Evolutionary conservation across 2,113 vertebrate genomes (phyloP), one percentile per base, ranked within the genome.

Genomic region (Cavia aperea): DNA sequence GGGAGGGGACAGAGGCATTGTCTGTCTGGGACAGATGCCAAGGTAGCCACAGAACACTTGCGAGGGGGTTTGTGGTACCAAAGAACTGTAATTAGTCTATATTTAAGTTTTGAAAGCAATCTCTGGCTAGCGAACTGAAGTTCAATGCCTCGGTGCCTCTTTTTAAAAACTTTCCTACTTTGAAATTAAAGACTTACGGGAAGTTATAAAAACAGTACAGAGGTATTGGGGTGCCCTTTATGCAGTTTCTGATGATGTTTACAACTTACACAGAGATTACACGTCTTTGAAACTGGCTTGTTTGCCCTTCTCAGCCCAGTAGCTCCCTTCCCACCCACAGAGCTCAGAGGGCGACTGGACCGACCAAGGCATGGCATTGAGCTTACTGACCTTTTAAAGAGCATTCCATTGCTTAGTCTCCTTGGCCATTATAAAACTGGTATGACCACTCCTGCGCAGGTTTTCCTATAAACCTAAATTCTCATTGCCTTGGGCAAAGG

Each of bases 401-500:
- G 66, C 24, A 56, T 36, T 60, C 79, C 7, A 33, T 21, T 60
- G 33, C 49, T 90, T 21, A 29, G 6, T 75, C 56, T 36, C 43
- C 89, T 13, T 10, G 49, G 46, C 16, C 77, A 86, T 73, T 43
- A 39, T 19, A n/a, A 79, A 88, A 66, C 14, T 39, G 33, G 36
- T 62, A 43, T n/a, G 46, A 92, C 58, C 39, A 79, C 39, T 46
- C 12, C 10, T 49, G 33, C 11, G 39, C 33, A 85, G 15, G 51
- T 81, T 84, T 85, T 56, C 18, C 19, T n/a, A 23, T 10, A 54
- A 36, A 66, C 60, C 65, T 86, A 39, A 84, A 33, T 91, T 62
- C 81, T 89, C 85, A 81, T 54, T 87, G 81, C 63, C 73, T 43
- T 88, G 82, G 46, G 58, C 58, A 58, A 89, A 82, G 86, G 75